Evolutionary conservation across 2,888 invertebrate species (phyloP).

Genomic region (Drosophila colorata): DNA sequence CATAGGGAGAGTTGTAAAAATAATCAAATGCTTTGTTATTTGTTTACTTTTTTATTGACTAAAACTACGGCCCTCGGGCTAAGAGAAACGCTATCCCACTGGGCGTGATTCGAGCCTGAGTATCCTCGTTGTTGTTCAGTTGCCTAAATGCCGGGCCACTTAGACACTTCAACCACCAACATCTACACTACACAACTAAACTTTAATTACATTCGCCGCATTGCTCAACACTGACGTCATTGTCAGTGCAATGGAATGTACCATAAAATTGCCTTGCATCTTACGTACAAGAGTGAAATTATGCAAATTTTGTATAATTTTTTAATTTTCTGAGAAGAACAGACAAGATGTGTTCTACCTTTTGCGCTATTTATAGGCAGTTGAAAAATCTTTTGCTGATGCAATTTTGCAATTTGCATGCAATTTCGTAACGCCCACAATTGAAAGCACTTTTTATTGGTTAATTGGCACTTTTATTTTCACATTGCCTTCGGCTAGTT

Average conservation of each 20-base stretch:
- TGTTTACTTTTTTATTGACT: too few relatives aligned
- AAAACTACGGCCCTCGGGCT: too few relatives aligned
- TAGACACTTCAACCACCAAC: too few relatives aligned
- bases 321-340: conserved; percentile 37
- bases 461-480: conserved; percentile 48
- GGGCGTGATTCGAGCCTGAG: too few relatives aligned
- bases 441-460: conserved; percentile 34
- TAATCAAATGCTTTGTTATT: too few relatives aligned
- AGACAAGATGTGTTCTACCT: conserved; percentile 59
- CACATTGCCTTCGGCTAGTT: conserved; percentile 33
- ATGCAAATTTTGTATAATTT: conserved; percentile 53
- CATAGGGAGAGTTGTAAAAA: too few relatives aligned
- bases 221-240: conserved; percentile 29
- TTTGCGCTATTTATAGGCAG: conserved; percentile 70
- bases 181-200: too few relatives aligned
- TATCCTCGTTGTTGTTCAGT: too few relatives aligned
- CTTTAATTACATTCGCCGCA: too few relatives aligned
- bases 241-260: conserved; percentile 2
- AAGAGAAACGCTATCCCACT: too few relatives aligned
- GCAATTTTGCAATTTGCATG: conserved; percentile 50
- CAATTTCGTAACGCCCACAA: conserved; percentile 60
- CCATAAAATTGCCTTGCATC: conserved; percentile 8
- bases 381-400: conserved; percentile 32
- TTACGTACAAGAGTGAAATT: conserved; percentile 41
- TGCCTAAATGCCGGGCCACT: too few relatives aligned